These are phyloP conservation scores for Pristionchus entomophagus DNA, from an alignment of 2,888 invertebrate species.

Conservation along the genomic window DNA sequence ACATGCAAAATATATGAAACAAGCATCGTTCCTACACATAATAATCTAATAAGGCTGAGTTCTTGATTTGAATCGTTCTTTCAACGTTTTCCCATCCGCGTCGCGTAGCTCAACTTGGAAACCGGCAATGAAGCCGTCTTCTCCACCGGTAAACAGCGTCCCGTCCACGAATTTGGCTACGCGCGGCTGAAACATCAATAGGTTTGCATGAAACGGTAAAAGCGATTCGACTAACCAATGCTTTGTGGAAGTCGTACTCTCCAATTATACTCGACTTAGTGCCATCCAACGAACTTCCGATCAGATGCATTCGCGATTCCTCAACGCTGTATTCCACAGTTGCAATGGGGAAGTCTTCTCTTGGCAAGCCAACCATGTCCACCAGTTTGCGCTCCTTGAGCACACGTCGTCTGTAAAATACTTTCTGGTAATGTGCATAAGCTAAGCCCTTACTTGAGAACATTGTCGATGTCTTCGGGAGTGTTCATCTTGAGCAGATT, in stretches of 20 bases:
- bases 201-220: neutral
- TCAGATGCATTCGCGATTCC: neutral
- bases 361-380: constrained; percentile 15
- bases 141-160: constrained; percentile 38
- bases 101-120: constrained; percentile 19
- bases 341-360: constrained; percentile 19
- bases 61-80: constrained; percentile 16
- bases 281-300: constrained; percentile 25
- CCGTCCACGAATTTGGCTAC: constrained; percentile 34
- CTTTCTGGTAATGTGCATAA: neutral
- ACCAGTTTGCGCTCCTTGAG: constrained; percentile 29
- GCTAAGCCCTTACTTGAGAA: constrained; percentile 4
- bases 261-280: constrained; percentile 13
- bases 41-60: neutral
- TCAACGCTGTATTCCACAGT: constrained; percentile 2
- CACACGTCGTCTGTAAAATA: constrained; percentile 1
- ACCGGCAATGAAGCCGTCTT: constrained; percentile 29
- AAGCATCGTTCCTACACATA: neutral
- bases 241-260: constrained; percentile 23
- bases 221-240: neutral
- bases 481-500: constrained; percentile 40
- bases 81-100: neutral
- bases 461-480: constrained; percentile 20
- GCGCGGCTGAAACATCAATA: neutral
- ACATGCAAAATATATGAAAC: neutral